A percentile compares a stretch with the other conserved stretches of the same genome.
These are phyloP conservation scores for Astreopora myriophthalma DNA, from an alignment of 64 coral and sea anemone genomes.

Conservation along the genomic window DNA sequence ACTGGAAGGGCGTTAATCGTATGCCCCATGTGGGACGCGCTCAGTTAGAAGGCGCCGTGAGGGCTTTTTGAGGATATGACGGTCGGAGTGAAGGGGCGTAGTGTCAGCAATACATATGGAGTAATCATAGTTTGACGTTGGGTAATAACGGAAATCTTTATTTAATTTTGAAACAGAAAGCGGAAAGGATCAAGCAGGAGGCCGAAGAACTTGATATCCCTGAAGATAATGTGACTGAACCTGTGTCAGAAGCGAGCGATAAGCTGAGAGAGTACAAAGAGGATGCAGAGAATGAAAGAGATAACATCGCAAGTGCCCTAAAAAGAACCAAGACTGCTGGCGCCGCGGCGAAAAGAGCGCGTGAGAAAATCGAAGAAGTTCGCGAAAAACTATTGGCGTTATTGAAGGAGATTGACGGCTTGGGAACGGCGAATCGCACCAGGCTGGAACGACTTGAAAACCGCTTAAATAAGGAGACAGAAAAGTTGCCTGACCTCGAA, in stretches of 20 bases:
- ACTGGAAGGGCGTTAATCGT: too few species aligned
- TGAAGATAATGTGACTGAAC: constrained; percentile 43
- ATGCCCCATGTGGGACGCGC: too few species aligned
- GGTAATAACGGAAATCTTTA: background rate
- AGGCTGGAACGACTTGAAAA: constrained; percentile 18
- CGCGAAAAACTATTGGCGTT: constrained; percentile 14
- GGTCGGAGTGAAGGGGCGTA: too few species aligned
- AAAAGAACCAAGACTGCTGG: constrained; percentile 19
- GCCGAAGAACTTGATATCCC: constrained; percentile 50
- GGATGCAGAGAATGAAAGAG: background rate
- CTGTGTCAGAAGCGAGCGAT: constrained; percentile 11
- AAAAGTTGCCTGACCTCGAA: background rate
- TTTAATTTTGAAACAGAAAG: constrained; percentile 40
- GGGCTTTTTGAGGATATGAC: too few species aligned
- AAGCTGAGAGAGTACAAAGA: constrained; percentile 18
- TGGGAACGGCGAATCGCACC: constrained; percentile 11
- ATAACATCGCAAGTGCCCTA: constrained; percentile 29
- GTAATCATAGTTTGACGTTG: too few species aligned
- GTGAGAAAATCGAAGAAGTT: constrained; percentile 61
- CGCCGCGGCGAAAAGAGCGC: background rate
- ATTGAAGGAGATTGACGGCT: constrained; percentile 42
- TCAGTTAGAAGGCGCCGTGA: too few species aligned
- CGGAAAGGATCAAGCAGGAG: constrained; percentile 38
- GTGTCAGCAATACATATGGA: too few species aligned
- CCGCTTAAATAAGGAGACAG: constrained; percentile 1